These are phyloP conservation scores for Drosophila saltans DNA, from an alignment of 1,140 invertebrate genomes.

Conservation along the genomic window DNA sequence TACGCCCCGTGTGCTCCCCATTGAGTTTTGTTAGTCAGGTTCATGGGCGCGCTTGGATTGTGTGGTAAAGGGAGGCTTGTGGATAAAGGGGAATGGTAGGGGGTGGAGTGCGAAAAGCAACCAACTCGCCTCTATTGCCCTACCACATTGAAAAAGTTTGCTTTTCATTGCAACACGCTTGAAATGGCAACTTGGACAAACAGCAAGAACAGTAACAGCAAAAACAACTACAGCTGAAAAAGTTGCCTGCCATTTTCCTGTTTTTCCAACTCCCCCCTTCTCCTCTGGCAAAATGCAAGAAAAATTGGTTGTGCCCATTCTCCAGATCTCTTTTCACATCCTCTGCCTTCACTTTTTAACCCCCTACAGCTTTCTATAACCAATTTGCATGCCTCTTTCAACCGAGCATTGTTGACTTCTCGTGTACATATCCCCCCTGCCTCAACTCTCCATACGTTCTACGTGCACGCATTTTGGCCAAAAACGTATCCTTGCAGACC, in stretches of 20 bases:
- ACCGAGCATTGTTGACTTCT: constrained; percentile 52
- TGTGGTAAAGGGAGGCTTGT: not conserved
- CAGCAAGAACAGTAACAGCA: constrained; percentile 49
- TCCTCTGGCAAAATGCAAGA: constrained; percentile 45
- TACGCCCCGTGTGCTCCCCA: constrained; percentile 56
- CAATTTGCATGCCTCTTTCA: constrained; percentile 56
- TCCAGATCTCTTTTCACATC: not conserved
- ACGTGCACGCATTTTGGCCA: constrained; percentile 48
- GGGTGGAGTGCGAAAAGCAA: constrained; percentile 33
- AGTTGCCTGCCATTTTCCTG: constrained; percentile 14
- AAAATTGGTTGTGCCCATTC: constrained; percentile 51
- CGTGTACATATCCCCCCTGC: not conserved
- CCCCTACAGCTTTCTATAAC: constrained; percentile 8
- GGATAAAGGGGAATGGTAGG: too few relatives aligned
- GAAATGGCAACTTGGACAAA: constrained; percentile 82
- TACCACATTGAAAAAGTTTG: constrained; percentile 67
- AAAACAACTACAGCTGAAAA: constrained; percentile 34
- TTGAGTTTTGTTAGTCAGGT: constrained; percentile 47
- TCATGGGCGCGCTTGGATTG: constrained; percentile 4
- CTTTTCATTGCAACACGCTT: constrained; percentile 78
- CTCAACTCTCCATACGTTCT: not conserved
- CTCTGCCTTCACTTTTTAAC: not conserved
- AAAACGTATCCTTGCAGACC: constrained; percentile 41
- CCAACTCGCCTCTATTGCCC: constrained; percentile 24
- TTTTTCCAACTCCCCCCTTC: not conserved